phyloP scores from a whole-genome alignment of 2,113 vertebrate genomes.

The Clinocottus analis region DNA sequence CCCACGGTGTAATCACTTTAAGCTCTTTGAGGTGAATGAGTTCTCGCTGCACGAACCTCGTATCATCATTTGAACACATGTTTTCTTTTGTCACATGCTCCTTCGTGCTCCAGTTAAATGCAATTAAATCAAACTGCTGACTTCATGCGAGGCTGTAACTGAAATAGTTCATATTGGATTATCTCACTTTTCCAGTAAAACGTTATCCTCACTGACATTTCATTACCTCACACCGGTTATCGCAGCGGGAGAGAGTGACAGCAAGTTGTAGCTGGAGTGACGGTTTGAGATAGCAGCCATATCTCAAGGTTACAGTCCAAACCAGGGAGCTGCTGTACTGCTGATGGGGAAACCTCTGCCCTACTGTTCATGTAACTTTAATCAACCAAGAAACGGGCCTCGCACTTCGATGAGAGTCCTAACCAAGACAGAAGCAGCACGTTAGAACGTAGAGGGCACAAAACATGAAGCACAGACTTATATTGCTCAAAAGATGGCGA shows the following conservation, averaged over 20 bases:
- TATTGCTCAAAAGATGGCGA: background rate
- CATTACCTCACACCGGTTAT: conserved; percentile 13
- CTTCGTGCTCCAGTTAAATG: conserved; percentile 17
- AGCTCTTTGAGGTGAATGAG: background rate
- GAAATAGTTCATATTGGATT: conserved; percentile 23
- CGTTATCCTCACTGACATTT: conserved; percentile 19
- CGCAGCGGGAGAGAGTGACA: background rate
- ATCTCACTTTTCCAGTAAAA: conserved; percentile 4
- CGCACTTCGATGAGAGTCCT: background rate
- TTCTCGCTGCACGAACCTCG: conserved; percentile 10
- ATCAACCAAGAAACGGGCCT: too few relatives aligned
- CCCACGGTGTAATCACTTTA: background rate
- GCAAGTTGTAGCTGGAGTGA: background rate
- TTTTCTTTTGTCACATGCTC: conserved; percentile 32
- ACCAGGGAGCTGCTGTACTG: background rate
- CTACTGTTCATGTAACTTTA: background rate
- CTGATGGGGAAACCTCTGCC: background rate
- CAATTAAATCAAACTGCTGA: conserved; percentile 16
- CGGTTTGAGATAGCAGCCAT: conserved; percentile 14
- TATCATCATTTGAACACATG: conserved; percentile 17
- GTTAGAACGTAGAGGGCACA: background rate
- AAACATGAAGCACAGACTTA: background rate
- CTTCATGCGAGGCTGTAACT: conserved; percentile 17
- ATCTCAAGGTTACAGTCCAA: background rate
- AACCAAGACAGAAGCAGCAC: background rate